phyloP scores from a whole-genome alignment of 1,140 invertebrate genomes.

The Coboldia fuscipes region DNA sequence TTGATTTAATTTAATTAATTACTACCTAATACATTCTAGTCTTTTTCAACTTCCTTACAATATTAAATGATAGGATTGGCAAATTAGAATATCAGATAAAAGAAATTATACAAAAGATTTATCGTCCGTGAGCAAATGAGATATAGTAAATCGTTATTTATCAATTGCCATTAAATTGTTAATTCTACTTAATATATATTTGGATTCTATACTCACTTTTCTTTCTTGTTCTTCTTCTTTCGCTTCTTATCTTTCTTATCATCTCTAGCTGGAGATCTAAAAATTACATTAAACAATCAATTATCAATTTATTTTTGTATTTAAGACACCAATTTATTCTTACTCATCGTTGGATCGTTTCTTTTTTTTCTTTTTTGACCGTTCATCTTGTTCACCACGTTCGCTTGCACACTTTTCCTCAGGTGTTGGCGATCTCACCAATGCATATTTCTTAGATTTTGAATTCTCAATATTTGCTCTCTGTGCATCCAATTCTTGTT shows the following conservation, averaged over 20 bases:
- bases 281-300: conserved; percentile 10
- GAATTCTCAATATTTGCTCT: conserved; percentile 27
- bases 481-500: conserved; percentile 28
- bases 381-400: conserved; percentile 11
- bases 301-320: background rate
- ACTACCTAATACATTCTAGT: too few relatives aligned
- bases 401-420: conserved; percentile 11
- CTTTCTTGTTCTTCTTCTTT: conserved; percentile 45
- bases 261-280: conserved; percentile 33
- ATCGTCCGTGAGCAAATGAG: too few relatives aligned
- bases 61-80: too few relatives aligned
- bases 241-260: conserved; percentile 41
- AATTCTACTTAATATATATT: too few relatives aligned
- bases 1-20: too few relatives aligned
- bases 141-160: too few relatives aligned
- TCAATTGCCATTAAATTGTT: too few relatives aligned
- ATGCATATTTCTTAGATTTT: conserved; percentile 32
- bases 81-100: too few relatives aligned
- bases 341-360: conserved; percentile 22
- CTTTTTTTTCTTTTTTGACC: conserved; percentile 25
- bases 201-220: conserved; percentile 28
- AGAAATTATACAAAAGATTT: too few relatives aligned
- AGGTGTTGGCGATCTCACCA: conserved; percentile 37
- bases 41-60: too few relatives aligned
- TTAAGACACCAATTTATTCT: conserved; percentile 1